Percentiles rank a stretch among this genome's conserved stretches.
phyloP scores from a whole-genome alignment of 1,140 invertebrate species.

The Pentalonia nigronervosa region DNA sequence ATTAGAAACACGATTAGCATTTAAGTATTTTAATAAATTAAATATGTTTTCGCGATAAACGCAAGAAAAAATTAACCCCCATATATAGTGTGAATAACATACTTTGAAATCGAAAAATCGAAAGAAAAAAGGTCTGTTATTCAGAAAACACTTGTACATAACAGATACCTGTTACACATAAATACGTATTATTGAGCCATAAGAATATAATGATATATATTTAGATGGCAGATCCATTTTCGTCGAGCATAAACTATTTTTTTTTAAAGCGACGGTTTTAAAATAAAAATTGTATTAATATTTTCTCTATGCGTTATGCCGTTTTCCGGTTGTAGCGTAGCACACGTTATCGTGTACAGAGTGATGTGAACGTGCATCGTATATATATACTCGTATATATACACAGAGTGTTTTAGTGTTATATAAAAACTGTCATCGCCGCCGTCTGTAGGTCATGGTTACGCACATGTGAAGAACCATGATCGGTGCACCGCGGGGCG shows the following conservation, averaged over 20 bases:
- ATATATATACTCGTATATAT: too few relatives aligned
- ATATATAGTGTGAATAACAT: not conserved
- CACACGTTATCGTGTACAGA: not conserved
- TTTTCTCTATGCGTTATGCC: not conserved
- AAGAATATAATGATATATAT: not conserved
- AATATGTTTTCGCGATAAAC: too few relatives aligned
- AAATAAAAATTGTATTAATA: not conserved
- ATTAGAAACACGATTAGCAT: not conserved
- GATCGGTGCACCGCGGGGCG: not conserved
- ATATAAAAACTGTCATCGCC: not conserved
- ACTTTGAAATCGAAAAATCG: not conserved
- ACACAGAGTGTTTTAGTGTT: slow-evolving; percentile 19
- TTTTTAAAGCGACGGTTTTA: not conserved
- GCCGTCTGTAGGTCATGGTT: slow-evolving; percentile 48
- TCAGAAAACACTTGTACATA: not conserved
- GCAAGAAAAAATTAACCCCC: too few relatives aligned
- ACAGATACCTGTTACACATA: not conserved
- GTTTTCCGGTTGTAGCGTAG: not conserved
- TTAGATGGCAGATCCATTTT: not conserved
- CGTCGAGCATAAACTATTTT: not conserved
- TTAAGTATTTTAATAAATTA: not conserved
- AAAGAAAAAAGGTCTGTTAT: not conserved
- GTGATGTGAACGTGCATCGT: not conserved
- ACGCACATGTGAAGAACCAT: not conserved
- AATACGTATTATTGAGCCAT: not conserved